phyloP scores from a whole-genome alignment of 2,888 invertebrate genomes.

The Drosophila kuntzei region DNA sequence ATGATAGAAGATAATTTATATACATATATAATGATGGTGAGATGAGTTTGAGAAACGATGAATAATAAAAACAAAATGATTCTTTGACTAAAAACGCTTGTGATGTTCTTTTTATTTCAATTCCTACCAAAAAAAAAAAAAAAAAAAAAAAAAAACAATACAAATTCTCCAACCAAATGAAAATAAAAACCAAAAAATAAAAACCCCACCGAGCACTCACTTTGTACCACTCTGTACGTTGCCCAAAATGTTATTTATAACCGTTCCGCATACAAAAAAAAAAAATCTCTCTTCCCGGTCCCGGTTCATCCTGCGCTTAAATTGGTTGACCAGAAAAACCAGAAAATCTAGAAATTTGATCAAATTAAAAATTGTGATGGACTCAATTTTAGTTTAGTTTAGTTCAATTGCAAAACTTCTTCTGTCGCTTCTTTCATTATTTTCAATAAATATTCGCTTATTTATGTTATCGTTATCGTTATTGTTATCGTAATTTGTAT shows the following conservation, averaged over 20 bases:
- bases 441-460: constrained; percentile 21
- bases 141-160: constrained; percentile 19
- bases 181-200: constrained; percentile 24
- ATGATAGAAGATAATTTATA: constrained; percentile 4
- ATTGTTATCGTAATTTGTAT: constrained; percentile 24
- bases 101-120: constrained; percentile 81
- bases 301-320: constrained; percentile 52
- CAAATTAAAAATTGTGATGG: constrained; percentile 83
- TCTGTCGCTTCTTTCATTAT: constrained; percentile 57
- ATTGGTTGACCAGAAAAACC: constrained; percentile 51
- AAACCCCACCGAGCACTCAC: constrained; percentile 61
- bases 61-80: constrained; percentile 77
- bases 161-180: constrained; percentile 64
- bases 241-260: constrained; percentile 39
- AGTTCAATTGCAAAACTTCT: constrained; percentile 61
- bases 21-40: constrained; percentile 31
- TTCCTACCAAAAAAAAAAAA: constrained; percentile 31
- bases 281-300: constrained; percentile 34
- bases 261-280: constrained; percentile 29
- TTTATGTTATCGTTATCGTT: constrained; percentile 33
- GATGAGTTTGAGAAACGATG: constrained; percentile 71
- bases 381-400: constrained; percentile 80
- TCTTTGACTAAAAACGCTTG: constrained; percentile 86
- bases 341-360: constrained; percentile 48
- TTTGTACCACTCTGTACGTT: constrained; percentile 67